Base-by-base conservation (phyloP, 1,140 invertebrate genomes). In the Ceratoteleas bidentatus region DNA sequence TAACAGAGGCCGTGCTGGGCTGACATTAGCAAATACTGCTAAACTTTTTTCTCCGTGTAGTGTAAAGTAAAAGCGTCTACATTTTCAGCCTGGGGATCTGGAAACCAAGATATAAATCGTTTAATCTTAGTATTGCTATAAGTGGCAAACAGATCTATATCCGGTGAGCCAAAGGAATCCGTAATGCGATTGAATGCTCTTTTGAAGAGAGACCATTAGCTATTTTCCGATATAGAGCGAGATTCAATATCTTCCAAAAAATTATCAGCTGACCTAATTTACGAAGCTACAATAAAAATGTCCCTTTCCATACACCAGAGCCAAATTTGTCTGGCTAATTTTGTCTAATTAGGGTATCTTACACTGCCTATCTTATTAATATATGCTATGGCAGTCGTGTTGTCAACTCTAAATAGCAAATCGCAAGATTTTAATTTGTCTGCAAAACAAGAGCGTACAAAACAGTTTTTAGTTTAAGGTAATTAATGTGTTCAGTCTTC, bases 361-460 rank as follows among this genome's bases (percentile, higher is more conserved):
- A 38, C 36, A 6, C 36, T 10, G 10, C 36, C 36, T 10, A 38
- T 38, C 10, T 38, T 38, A 38, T 38, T 38, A 6, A 38, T 38
- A 38, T 38, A 38, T 6, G 6, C 10, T 9, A 47, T 13, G 3
- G 43, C 43, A 10, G 43, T 47, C 4, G 43, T 47, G 11, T 47
- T 47, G n/a, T 47, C 43, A 47, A 47, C 43, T 10, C 43, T 7
- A 10, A 47, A n/a, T 4, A 47, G 43, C 3, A 47, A 6, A 6
- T 38, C 36, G 10, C 36, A 38, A 38, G 36, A 38, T 38, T 10
- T 6, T 10, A 38, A 38, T 7, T 13, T 47, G 43, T 38, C 4
- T 47, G 43, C 11, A n/a, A 47, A 47, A n/a, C 43, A 47, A 47
- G n/a, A 10, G 43, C 43, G 11, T 47, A 47, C 7, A 47, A 47